Percentiles rank a stretch among this genome's conserved stretches.
phyloP scores from a whole-genome alignment of 2,113 vertebrate species.

The Chlamydotis undulata region DNA sequence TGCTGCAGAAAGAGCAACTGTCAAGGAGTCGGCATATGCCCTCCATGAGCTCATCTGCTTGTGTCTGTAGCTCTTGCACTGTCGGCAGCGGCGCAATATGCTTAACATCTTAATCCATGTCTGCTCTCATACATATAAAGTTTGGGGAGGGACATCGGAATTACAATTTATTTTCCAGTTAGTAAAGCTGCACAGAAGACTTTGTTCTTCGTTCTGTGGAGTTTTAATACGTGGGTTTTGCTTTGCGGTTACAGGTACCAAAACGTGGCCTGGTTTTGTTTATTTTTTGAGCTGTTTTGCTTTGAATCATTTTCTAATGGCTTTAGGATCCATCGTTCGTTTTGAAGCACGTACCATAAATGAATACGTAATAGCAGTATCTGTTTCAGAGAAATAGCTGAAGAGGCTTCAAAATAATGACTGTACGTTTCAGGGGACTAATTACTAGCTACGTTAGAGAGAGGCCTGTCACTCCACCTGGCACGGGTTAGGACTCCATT shows the following conservation, averaged over 20 bases:
- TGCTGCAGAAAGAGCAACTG: not conserved
- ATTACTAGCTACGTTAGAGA: constrained; percentile 42
- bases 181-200: not conserved
- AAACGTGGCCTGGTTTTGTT: not conserved
- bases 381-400: not conserved
- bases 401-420: constrained; percentile 37
- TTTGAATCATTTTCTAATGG: not conserved
- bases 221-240: not conserved
- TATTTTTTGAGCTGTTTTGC: not conserved
- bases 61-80: not conserved
- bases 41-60: not conserved
- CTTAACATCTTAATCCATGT: not conserved
- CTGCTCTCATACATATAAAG: not conserved
- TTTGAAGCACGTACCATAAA: not conserved
- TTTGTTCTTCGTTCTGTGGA: constrained; percentile 2
- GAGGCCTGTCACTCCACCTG: constrained; percentile 49
- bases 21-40: not conserved
- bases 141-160: not conserved
- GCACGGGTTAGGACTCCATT: constrained; percentile 48
- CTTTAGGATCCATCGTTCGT: not conserved
- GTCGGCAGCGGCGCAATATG: not conserved
- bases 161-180: not conserved
- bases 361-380: not conserved
- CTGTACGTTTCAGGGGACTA: constrained; percentile 47
- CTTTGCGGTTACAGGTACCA: not conserved